A percentile compares a stretch with the other conserved stretches of the same genome.
phyloP scores from a whole-genome alignment of 2,888 invertebrate genomes.

The Bursaphelenchus okinawaensis region DNA sequence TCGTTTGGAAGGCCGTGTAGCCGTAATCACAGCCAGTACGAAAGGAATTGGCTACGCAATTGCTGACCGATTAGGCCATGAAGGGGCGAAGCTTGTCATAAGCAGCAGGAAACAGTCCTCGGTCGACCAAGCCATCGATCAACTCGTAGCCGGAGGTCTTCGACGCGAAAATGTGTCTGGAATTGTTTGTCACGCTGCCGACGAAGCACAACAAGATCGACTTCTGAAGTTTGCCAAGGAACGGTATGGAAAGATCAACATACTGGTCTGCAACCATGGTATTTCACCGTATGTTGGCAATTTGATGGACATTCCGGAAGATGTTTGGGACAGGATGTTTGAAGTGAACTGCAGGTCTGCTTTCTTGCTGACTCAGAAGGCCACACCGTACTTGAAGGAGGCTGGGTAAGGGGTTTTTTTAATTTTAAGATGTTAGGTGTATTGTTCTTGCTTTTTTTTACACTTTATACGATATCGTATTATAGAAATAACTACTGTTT shows the following conservation, averaged over 20 bases:
- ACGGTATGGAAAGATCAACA: conserved; percentile 65
- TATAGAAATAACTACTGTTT: background rate
- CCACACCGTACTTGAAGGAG: conserved; percentile 73
- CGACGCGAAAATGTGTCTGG: conserved; percentile 66
- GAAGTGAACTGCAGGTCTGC: conserved; percentile 87
- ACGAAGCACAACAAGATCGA: conserved; percentile 16
- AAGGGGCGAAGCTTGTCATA: conserved; percentile 85
- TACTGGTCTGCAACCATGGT: conserved; percentile 79
- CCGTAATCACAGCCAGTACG: conserved; percentile 50
- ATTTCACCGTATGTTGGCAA: conserved; percentile 78
- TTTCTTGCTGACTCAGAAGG: conserved; percentile 79
- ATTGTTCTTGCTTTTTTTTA: background rate
- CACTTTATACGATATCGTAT: background rate
- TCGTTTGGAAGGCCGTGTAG: conserved; percentile 49
- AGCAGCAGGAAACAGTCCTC: conserved; percentile 83
- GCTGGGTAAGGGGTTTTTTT: conserved; percentile 63
- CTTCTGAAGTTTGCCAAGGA: conserved; percentile 33
- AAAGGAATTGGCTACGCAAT: conserved; percentile 78
- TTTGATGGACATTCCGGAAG: conserved; percentile 72
- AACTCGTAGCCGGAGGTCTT: conserved; percentile 69
- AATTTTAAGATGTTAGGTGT: too few relatives aligned
- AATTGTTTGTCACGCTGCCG: conserved; percentile 75
- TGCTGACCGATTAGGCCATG: conserved; percentile 75
- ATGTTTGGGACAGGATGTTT: conserved; percentile 85
- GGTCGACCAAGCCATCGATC: conserved; percentile 72